Evolutionary conservation across 1,140 invertebrate genomes (phyloP).

Genomic region (Trichonephila clavipes): DNA sequence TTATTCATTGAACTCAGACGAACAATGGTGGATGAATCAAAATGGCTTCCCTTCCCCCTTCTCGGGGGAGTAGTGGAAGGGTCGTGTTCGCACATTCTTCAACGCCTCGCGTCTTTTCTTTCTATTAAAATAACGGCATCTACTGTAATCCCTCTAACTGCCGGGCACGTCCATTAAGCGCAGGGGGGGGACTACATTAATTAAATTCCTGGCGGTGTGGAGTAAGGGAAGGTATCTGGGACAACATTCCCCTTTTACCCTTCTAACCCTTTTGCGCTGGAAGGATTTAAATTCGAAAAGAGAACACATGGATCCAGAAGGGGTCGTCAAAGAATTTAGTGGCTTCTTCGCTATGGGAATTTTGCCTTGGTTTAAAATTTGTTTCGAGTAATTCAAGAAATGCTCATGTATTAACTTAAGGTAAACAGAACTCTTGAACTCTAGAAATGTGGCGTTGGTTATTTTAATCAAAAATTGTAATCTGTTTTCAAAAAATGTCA

Average conservation of each 20-base stretch:
- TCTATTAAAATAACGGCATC: slow-evolving; percentile 74
- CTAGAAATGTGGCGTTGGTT: too few relatives aligned
- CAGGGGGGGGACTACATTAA: slow-evolving; percentile 51
- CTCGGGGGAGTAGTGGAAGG: slow-evolving; percentile 7
- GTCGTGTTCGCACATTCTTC: slow-evolving; percentile 71
- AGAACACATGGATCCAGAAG: neutral
- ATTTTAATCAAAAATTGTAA: too few relatives aligned
- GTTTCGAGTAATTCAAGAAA: too few relatives aligned
- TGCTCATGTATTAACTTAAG: too few relatives aligned
- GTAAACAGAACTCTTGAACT: too few relatives aligned
- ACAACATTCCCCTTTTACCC: neutral
- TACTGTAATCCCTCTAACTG: slow-evolving; percentile 72
- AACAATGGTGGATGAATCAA: slow-evolving; percentile 71
- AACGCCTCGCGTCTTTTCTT: slow-evolving; percentile 62
- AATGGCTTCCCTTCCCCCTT: slow-evolving; percentile 56
- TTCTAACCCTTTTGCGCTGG: neutral
- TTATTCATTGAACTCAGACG: slow-evolving; percentile 42
- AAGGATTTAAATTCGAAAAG: slow-evolving; percentile 36
- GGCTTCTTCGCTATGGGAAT: too few relatives aligned
- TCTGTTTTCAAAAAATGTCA: too few relatives aligned
- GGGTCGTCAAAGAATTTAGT: slow-evolving; percentile 17
- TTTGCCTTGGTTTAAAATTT: too few relatives aligned
- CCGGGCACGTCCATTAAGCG: slow-evolving; percentile 66
- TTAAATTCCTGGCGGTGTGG: slow-evolving; percentile 67
- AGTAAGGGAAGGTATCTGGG: slow-evolving; percentile 6